Conservation (phyloP, 2,888 invertebrate genomes). For the Coelopa pilipes region DNA sequence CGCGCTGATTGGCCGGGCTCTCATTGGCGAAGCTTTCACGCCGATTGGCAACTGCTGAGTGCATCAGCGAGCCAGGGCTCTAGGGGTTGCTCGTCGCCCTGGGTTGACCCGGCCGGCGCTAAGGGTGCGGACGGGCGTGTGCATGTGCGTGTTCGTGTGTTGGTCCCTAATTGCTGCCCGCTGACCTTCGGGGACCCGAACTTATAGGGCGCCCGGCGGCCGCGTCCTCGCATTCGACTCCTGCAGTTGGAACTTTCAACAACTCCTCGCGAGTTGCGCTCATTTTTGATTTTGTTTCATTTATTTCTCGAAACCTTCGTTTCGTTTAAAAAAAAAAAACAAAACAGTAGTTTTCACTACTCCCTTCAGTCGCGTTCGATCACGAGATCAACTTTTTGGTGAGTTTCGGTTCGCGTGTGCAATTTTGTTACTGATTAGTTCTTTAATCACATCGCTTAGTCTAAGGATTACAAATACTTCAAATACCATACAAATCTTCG, state of each 20-base stretch:
- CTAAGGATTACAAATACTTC: conserved; percentile 22
- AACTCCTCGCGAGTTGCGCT: conserved; percentile 25
- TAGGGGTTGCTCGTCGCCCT: conserved; percentile 43
- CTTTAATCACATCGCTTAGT: conserved; percentile 1
- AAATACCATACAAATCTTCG: conserved; percentile 13
- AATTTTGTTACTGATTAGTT: not conserved
- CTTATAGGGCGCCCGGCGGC: not conserved
- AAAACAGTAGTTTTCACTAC: not conserved
- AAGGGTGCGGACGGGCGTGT: not conserved
- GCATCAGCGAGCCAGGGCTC: not conserved
- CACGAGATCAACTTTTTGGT: not conserved
- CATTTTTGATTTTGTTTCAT: conserved; percentile 12
- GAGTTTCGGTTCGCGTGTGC: not conserved
- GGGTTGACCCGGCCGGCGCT: conserved; percentile 8
- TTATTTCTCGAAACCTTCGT: not conserved
- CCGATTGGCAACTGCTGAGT: conserved; percentile 14
- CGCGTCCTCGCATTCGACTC: conserved; percentile 57
- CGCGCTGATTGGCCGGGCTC: conserved; percentile 50
- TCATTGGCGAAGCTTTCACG: conserved; percentile 6
- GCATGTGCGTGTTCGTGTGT: conserved; percentile 10
- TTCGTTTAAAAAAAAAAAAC: not conserved
- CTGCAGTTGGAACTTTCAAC: conserved; percentile 59
- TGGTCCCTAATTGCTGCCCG: conserved; percentile 4
- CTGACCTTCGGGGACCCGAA: conserved; percentile 5
- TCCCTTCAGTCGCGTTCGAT: too few relatives aligned